Conservation (phyloP, 2,888 invertebrate genomes). For the Autographa pulchrina region DNA sequence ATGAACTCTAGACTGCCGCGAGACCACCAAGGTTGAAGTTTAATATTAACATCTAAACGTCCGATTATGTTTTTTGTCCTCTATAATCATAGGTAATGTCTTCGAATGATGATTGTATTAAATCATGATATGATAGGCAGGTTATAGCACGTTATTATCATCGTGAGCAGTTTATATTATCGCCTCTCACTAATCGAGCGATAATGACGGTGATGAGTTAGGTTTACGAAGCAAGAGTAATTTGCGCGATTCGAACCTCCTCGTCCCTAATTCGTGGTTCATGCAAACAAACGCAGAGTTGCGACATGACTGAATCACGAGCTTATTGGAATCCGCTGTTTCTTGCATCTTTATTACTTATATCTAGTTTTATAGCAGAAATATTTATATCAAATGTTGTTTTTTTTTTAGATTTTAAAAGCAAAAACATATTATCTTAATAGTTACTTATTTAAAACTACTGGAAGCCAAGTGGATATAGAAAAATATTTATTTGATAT, state of each 20-base stretch:
- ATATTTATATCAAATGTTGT: neutral
- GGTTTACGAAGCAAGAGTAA: conserved; percentile 49
- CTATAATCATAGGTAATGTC: conserved; percentile 2
- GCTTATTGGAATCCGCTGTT: conserved; percentile 10
- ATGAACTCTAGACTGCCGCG: conserved; percentile 1
- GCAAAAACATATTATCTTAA: no score
- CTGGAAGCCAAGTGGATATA: no score
- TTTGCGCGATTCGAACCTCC: conserved; percentile 64
- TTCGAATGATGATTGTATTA: conserved; percentile 2
- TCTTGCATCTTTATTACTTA: neutral
- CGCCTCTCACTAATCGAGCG: conserved; percentile 51
- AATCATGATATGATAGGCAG: conserved; percentile 32
- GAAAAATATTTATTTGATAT: no score
- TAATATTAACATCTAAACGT: conserved; percentile 11
- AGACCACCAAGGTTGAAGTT: conserved; percentile 2
- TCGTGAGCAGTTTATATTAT: conserved; percentile 65
- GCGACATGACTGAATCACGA: conserved; percentile 69
- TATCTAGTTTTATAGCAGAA: conserved; percentile 13
- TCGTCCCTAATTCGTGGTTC: conserved; percentile 78
- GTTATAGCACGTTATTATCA: conserved; percentile 31
- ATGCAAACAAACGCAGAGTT: conserved; percentile 68
- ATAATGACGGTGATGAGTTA: conserved; percentile 60
- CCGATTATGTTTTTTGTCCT: neutral
- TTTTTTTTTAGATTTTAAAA: neutral
- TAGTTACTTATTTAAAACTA: no score